Conservation (phyloP, 2,888 invertebrate genomes). For the Nebria salina region DNA sequence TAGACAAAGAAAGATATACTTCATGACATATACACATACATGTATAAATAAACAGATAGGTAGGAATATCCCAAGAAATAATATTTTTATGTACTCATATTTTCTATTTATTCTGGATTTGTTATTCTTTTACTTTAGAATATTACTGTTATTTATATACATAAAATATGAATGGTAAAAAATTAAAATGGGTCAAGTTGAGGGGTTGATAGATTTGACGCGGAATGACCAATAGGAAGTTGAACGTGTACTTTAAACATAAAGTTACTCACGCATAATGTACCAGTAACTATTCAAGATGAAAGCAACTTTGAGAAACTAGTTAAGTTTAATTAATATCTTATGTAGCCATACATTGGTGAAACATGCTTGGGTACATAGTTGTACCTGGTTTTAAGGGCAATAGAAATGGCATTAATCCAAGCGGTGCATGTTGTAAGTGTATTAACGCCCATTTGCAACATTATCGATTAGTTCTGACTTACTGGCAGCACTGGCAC, state of each 20-base stretch:
- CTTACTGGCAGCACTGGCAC: neutral
- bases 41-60: too few relatives aligned
- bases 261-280: conserved; percentile 23
- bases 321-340: conserved; percentile 41
- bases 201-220: neutral
- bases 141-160: too few relatives aligned
- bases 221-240: neutral
- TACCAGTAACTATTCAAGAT: conserved; percentile 14
- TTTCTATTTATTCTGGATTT: too few relatives aligned
- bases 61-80: too few relatives aligned
- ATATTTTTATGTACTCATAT: too few relatives aligned
- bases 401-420: conserved; percentile 42
- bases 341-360: conserved; percentile 26
- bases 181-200: neutral
- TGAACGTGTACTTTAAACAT: neutral
- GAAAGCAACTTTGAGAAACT: conserved; percentile 29
- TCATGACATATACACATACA: too few relatives aligned
- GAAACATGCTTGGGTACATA: conserved; percentile 35
- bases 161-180: too few relatives aligned
- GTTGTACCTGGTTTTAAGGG: conserved; percentile 35
- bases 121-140: too few relatives aligned
- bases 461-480: neutral
- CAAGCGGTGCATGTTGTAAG: conserved; percentile 39
- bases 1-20: too few relatives aligned
- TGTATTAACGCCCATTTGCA: conserved; percentile 34